Evolutionary conservation across 2,113 vertebrate genomes (phyloP).

Genomic region (Bagarius yarrelli): DNA sequence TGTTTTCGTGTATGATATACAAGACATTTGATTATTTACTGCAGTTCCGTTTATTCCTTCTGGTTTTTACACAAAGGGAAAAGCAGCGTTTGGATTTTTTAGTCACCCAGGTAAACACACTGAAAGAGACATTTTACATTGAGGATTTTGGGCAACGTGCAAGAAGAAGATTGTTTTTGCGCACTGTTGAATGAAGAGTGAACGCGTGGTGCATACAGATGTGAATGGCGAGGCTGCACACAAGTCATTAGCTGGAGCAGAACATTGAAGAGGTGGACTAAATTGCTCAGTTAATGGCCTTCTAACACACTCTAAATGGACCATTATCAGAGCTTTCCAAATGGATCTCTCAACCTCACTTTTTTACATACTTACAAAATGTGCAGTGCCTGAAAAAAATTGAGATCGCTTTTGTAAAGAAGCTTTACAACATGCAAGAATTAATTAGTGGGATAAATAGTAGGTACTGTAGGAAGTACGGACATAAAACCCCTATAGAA

Average conservation of each 20-base stretch:
- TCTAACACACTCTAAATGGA: slow-evolving; percentile 51
- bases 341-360: slow-evolving; percentile 49
- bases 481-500: background rate
- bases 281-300: slow-evolving; percentile 52
- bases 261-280: slow-evolving; percentile 42
- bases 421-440: background rate
- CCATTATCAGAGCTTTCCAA: slow-evolving; percentile 52
- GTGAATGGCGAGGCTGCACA: slow-evolving; percentile 32
- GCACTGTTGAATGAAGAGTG: slow-evolving; percentile 35
- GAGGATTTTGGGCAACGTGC: slow-evolving; percentile 19
- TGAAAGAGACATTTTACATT: slow-evolving; percentile 11
- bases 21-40: background rate
- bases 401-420: background rate
- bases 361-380: slow-evolving; percentile 10
- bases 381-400: slow-evolving; percentile 13
- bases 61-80: background rate
- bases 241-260: slow-evolving; percentile 41
- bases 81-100: background rate
- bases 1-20: background rate
- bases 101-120: slow-evolving; percentile 27
- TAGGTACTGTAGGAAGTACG: background rate
- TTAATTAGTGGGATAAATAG: background rate
- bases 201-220: slow-evolving; percentile 44
- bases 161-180: slow-evolving; percentile 31
- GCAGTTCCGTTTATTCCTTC: background rate